Base-by-base conservation (phyloP, 2,797 vertebrate species). In the Chromis chromis region DNA sequence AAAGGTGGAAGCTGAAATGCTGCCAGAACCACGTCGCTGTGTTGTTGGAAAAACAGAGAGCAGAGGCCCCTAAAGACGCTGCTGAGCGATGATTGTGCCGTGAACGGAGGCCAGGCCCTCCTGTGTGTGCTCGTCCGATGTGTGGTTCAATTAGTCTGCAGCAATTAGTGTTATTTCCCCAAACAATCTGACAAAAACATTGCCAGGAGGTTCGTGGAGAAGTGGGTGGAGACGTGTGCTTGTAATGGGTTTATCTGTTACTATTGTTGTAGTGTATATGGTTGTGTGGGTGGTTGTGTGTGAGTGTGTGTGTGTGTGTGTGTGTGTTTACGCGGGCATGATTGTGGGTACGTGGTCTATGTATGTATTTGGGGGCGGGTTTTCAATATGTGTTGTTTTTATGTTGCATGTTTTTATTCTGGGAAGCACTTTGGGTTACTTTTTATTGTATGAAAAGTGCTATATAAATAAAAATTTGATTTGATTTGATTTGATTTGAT, bases 131-230 rank as follows among this genome's bases (percentile, higher is more conserved):
- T 13, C 14, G 52, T 64, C n/a, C 22, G 36, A 66, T 55, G 11
- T 21, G 19, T 3, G 16, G 27, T 19, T 22, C 59, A 49, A 57
- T 82, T 76, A 61, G 53, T 74, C 22, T 19, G 22, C 19, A 48
- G 70, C 40, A 59, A 74, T 72, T 73, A 49, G 1, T 3, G 49
- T 76, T 12, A 84, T 79, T 79, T 64, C 67, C 76, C 73, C 19
- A 21, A 64, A 67, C 57, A 12, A 39, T 57, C 13, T 59, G 21
- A 14, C 5, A 36, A 52, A 55, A 6, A 33, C 31, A 49, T 27
- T 7, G 12, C 24, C 10, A 0, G 39, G 24, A 13, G 22, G 28
- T 31, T 31, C 28, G 7, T 31, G 28, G 33, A 62, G 58, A 69
- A 52, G 11, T 19, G 4, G 39, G 1, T 10, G 1, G 49, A 25